Evolutionary conservation across 2,113 vertebrate genomes (phyloP).

Genomic region (Pangasianodon gigas): DNA sequence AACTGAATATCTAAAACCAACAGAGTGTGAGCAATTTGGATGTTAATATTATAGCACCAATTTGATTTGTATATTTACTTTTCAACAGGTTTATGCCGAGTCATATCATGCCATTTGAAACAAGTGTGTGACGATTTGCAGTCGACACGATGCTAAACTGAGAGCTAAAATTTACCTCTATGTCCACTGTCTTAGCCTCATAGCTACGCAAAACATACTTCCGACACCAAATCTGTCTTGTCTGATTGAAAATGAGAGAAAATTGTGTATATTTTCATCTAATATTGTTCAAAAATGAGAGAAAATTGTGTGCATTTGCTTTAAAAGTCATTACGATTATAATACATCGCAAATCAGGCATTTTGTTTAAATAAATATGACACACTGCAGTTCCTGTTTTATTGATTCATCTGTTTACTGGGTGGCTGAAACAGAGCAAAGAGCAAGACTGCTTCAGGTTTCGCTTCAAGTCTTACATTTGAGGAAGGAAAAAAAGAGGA

Average conservation of each 20-base stretch:
- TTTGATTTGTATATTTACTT: not conserved
- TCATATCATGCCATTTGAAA: no score
- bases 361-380: not conserved
- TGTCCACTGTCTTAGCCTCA: not conserved
- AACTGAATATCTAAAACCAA: not conserved
- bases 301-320: not conserved
- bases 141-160: not conserved
- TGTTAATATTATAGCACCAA: not conserved
- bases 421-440: slow-evolving; percentile 51
- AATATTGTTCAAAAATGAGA: not conserved
- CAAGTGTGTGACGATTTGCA: not conserved
- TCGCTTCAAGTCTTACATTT: slow-evolving; percentile 1
- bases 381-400: not conserved
- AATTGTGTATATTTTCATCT: not conserved
- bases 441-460: not conserved
- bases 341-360: not conserved
- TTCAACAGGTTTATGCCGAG: not conserved
- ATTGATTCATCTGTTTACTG: not conserved
- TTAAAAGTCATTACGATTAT: not conserved
- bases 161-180: not conserved
- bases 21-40: not conserved
- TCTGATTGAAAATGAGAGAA: not conserved
- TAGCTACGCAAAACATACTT: not conserved
- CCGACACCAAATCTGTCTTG: not conserved
- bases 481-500: not conserved